Base-by-base conservation (phyloP, 1,140 invertebrate genomes). In the Drosophila aff. region DNA sequence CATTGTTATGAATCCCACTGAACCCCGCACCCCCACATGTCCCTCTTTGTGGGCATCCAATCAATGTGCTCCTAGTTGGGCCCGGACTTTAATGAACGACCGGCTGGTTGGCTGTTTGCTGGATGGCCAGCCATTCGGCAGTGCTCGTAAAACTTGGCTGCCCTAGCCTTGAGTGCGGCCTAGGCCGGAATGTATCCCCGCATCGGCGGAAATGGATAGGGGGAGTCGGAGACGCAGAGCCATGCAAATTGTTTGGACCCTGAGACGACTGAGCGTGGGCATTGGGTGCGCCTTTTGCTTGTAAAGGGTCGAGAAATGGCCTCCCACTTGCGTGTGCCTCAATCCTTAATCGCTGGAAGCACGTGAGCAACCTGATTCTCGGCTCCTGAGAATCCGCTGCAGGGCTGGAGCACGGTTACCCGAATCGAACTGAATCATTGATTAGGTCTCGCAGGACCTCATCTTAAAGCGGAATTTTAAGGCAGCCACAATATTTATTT, bases 181-280 rank as follows among this genome's bases (percentile, higher is more conserved):
- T 57, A 63, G 47, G 31, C 63, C 55, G 26, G 26, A 33, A 26
- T 44, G 26, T 47, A 21, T 15, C 41, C 62, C 68, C 43, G 15
- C 6, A 6, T 28, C 38, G 13, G 2, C 0, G 28, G 26, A 31
- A 11, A 55, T 36, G 50, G 26, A 28, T 16, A 40, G 2, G 8
- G 33, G 21, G 21, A 15, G 31, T 9, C 41, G 53, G 47, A 40
- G 18, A 16, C 46, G 53, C 46, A 50, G 47, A 36, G 10, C 38
- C 62, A 83, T 87, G 84, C 83, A 87, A 87, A 87, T 83, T 68
- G 52, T 44, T 53, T 33, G 50, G 47, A 40, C 62, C 67, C 53
- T 72, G 68, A 33, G 43, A 28, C 21, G 21, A 43, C 40, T 64
- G 52, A 55, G 53, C 47, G 40, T 66, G 71, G 68, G 77, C 77